Base-by-base conservation (phyloP, 1,140 invertebrate species). In the Aphelenchoides besseyi region DNA sequence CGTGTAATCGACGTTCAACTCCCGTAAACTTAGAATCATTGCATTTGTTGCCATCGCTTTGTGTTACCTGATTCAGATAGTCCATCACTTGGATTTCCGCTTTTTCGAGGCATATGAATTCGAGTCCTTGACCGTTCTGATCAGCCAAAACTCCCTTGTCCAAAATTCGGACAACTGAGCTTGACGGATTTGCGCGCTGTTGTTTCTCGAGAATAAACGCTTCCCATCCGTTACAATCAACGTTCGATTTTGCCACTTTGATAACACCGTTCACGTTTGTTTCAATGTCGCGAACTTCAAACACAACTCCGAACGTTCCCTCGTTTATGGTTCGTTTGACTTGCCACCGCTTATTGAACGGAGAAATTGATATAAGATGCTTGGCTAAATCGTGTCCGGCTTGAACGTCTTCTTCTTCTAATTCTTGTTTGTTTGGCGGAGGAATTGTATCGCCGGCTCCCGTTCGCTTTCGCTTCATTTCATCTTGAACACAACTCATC, bases 91-190 rank as follows among this genome's bases (percentile, higher is more conserved):
- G 29, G 18, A 68, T 37, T n/a, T 74, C 78, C 9, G 67, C 71
- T 23, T 74, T 73, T 18, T 78, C 76, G 3, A 78, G 61, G n/a
- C 78, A 77, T 72, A 78, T 78, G 55, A 78, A 78, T 54, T 78
- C 69, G 57, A 80, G 75, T 5, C 55, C 72, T n/a, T 72, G 61
- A 26, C 71, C 73, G 35, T 76, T 54, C 9, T 79, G 70, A 64
- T 80, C 77, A 5, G 64, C 69, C 12, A 78, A 37, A 69, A 78
- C 72, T 29, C 76, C 76, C 3, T 80, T 77, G 54, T 78, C 76
- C 66, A 78, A 59, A 9, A 78, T 16, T 23, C 41, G 41, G 41
- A 48, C 41, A 48, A 48, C 41, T 12, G 12, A 16, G 12, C 12
- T 23, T 48, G 12, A 12, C 41, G 41, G 41, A 48, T 48, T 48